phyloP scores from a whole-genome alignment of 2,888 invertebrate species.

The Meloe dianella region DNA sequence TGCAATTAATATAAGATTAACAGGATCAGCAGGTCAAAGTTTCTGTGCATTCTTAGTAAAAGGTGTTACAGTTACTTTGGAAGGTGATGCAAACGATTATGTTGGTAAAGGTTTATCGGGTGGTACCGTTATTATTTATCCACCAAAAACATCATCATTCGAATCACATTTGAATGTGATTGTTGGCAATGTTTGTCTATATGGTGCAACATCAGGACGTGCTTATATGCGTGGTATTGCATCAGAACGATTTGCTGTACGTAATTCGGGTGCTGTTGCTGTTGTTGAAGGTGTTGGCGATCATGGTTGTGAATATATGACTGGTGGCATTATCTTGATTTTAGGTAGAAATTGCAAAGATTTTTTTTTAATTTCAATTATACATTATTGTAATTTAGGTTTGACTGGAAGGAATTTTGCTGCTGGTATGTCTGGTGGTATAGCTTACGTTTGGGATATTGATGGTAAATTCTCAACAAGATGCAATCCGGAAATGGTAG shows the following conservation, averaged over 20 bases:
- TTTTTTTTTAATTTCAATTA: conserved; percentile 9
- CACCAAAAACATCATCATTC: conserved; percentile 84
- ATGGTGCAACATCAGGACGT: conserved; percentile 94
- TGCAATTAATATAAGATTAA: conserved; percentile 78
- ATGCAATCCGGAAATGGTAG: conserved; percentile 96
- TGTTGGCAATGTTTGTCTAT: conserved; percentile 97
- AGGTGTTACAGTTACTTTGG: conserved; percentile 87
- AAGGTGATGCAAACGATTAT: conserved; percentile 98
- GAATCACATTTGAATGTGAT: conserved; percentile 95
- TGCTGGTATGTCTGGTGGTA: conserved; percentile 95
- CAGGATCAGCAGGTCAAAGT: conserved; percentile 97
- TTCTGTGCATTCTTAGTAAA: conserved; percentile 96
- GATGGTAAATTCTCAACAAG: conserved; percentile 84
- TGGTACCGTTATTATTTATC: conserved; percentile 90
- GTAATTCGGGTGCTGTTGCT: conserved; percentile 95
- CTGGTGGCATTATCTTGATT: conserved; percentile 89
- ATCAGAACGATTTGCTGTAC: conserved; percentile 97
- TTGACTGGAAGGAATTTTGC: conserved; percentile 97
- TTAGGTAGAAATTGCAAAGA: conserved; percentile 59
- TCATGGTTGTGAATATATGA: conserved; percentile 99
- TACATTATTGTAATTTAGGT: conserved; percentile 64
- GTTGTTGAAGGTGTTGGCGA: conserved; percentile 99
- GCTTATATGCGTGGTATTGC: conserved; percentile 92
- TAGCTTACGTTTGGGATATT: conserved; percentile 93
- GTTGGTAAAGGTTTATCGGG: conserved; percentile 95